A percentile compares a stretch with the other conserved stretches of the same genome.
Conservation (phyloP, 2,888 invertebrate genomes). For the Urechis unicinctus region DNA sequence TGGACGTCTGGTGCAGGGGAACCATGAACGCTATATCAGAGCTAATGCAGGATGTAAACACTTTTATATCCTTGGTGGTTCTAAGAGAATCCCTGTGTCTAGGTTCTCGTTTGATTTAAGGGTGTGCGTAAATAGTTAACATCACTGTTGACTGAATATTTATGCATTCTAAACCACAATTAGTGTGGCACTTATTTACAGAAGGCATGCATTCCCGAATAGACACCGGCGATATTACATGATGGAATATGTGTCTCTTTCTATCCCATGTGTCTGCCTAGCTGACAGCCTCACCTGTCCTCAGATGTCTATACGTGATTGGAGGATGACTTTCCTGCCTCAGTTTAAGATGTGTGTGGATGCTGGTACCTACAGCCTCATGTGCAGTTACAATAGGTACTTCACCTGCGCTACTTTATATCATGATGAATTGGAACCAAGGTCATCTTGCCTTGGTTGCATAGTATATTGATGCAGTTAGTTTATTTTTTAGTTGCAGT, state of each 20-base stretch:
- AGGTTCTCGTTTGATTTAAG: slow-evolving; percentile 17
- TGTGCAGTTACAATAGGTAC: slow-evolving; percentile 48
- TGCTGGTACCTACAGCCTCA: slow-evolving; percentile 40
- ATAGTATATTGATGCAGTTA: no score
- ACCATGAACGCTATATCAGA: slow-evolving; percentile 28
- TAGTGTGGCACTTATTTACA: no score
- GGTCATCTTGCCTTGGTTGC: no score
- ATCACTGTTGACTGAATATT: background rate
- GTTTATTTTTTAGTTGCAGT: no score
- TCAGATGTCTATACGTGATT: slow-evolving; percentile 36
- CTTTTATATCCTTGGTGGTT: slow-evolving; percentile 40
- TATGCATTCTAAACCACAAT: no score
- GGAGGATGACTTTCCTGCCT: slow-evolving; percentile 37
- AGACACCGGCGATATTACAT: no score
- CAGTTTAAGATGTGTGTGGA: slow-evolving; percentile 34
- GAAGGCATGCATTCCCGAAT: no score
- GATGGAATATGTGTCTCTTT: background rate
- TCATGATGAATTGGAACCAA: no score
- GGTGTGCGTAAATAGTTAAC: slow-evolving; percentile 7
- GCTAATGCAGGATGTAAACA: slow-evolving; percentile 48
- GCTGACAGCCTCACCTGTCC: no score
- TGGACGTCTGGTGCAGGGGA: slow-evolving; percentile 32
- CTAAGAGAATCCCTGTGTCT: slow-evolving; percentile 32
- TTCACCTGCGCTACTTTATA: no score
- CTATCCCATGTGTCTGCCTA: background rate